Evolutionary conservation across 1,140 invertebrate genomes (phyloP).

Genomic region (Palaemon carinicauda): DNA sequence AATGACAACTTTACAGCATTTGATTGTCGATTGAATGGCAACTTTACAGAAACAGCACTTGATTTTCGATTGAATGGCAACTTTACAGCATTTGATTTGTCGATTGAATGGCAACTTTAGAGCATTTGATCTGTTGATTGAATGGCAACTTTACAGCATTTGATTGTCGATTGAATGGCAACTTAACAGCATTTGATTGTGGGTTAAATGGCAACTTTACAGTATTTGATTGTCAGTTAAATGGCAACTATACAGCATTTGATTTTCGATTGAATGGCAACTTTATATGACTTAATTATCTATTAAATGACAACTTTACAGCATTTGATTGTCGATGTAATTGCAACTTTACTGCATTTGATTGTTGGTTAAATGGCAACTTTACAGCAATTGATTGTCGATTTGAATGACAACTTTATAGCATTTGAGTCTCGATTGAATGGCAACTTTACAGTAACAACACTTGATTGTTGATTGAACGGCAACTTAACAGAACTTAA

Average conservation of each 20-base stretch:
- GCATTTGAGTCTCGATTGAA: neutral
- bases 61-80: neutral
- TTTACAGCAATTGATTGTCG: neutral
- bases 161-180: neutral
- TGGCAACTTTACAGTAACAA: too few relatives aligned
- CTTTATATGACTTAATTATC: neutral
- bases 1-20: neutral
- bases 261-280: neutral
- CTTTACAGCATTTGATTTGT: neutral
- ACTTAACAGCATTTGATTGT: neutral
- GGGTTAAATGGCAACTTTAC: neutral
- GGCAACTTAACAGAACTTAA: neutral
- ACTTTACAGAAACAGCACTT: neutral
- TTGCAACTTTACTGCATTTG: neutral
- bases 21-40: neutral
- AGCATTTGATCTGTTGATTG: neutral
- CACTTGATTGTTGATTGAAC: neutral
- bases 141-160: neutral
- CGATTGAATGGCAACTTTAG: too few relatives aligned
- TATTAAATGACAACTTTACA: too few relatives aligned
- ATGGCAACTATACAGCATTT: neutral
- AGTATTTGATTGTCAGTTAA: neutral
- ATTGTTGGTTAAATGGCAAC: neutral
- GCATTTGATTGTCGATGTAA: neutral
- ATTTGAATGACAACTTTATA: neutral